These are phyloP conservation scores for Acanthisitta chloris DNA, from an alignment of 2,113 vertebrate genomes.

Conservation along the genomic window DNA sequence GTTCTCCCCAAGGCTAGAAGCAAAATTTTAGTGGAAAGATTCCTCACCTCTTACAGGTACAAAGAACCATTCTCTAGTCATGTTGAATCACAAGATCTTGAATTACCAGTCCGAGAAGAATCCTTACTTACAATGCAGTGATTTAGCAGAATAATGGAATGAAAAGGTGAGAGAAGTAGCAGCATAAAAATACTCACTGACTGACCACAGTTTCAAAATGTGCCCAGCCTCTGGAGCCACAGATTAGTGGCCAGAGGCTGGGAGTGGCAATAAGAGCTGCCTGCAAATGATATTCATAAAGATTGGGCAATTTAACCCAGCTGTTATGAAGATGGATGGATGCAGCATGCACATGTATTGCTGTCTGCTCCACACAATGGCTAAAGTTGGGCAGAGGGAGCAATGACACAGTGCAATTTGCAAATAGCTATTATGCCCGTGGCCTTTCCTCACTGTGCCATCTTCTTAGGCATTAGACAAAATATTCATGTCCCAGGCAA, in stretches of 20 bases:
- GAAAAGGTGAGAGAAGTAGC: background rate
- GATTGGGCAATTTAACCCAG: background rate
- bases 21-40: background rate
- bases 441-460: conserved; percentile 2
- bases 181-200: background rate
- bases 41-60: background rate
- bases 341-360: background rate
- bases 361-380: background rate
- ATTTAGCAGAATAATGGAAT: background rate
- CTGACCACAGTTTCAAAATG: background rate
- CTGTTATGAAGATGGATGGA: background rate
- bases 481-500: background rate
- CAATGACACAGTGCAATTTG: background rate
- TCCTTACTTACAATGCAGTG: background rate
- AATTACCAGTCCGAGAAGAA: conserved; percentile 1
- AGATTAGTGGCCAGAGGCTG: background rate
- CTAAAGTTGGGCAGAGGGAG: background rate
- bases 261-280: background rate
- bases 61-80: background rate
- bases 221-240: background rate
- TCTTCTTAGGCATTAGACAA: background rate
- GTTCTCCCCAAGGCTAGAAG: background rate
- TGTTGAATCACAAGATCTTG: background rate
- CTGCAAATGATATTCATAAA: background rate
- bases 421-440: background rate